Evolutionary conservation across 2,113 vertebrate genomes (phyloP), one percentile per base, ranked within the genome.

Genomic region (Riparia riparia): DNA sequence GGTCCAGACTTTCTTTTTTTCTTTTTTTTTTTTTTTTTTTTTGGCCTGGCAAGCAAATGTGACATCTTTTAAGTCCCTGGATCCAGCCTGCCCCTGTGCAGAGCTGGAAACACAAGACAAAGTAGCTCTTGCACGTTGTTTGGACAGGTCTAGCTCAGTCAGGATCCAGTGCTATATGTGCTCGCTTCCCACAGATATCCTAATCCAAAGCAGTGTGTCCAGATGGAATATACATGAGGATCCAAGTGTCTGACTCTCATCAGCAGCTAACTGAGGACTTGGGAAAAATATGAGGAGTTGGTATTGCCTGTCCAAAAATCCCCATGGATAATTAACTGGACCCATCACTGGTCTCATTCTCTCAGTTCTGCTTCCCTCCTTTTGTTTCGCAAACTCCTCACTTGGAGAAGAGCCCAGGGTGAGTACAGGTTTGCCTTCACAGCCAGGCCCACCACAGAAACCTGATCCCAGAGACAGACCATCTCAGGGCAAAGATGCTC

Each of bases 91-190:
- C 19, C 58, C 15, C 68, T 37, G 31, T 7, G 1, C 4, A 13
- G 58, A 42, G 53, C 57, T n/a, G 66, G 78, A 28, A 47, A 54
- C 14, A 10, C 6, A 17, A 29, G 2, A 2, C 16, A 37, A 22
- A 64, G 28, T 19, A 14, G 51, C 14, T 37, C 32, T 24, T 50
- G 58, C 6, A 3, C 25, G 45, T 7, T 14, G 65, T 65, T 64
- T 34, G 71, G 31, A 39, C 0, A 18, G 34, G 44, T 56, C n/a
- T 37, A 34, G 37, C 65, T 69, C 54, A 16, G 63, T 29, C 5
- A 14, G 51, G 34, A 60, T 16, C 41, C 49, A 39, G 65, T 0
- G 0, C 31, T 44, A 19, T 3, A 41, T 51, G 11, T 6, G 2
- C 56, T 70, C 8, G 0, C 13, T 66, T 76, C 45, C 56, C 7